These are phyloP conservation scores for Mareca strepera DNA, from an alignment of 2,797 vertebrate species.

Conservation along the genomic window DNA sequence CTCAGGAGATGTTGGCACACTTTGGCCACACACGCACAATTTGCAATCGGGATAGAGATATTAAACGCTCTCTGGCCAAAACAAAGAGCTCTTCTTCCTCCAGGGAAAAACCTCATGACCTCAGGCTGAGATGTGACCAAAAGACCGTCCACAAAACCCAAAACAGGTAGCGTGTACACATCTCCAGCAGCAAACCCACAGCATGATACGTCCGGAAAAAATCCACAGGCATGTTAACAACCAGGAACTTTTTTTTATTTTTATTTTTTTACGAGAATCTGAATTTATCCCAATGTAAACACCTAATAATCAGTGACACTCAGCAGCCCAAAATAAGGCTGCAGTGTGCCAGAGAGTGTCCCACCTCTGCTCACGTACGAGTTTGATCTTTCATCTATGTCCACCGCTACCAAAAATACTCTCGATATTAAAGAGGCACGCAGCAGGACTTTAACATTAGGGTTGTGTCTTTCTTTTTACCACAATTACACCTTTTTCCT, in stretches of 20 bases:
- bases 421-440: not conserved
- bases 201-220: not conserved
- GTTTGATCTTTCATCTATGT: not conserved
- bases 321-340: not conserved
- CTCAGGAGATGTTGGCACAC: not conserved
- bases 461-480: not conserved
- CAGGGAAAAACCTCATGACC: not conserved
- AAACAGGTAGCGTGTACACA: slow-evolving; percentile 14
- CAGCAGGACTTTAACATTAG: not conserved
- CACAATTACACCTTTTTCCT: not conserved
- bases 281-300: not conserved
- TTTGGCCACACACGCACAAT: not conserved
- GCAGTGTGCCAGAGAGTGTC: not conserved
- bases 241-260: not conserved
- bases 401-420: not conserved
- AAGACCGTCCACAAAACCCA: not conserved
- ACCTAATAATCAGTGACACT: not conserved
- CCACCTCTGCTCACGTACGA: not conserved
- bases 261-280: not conserved
- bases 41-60: not conserved
- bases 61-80: not conserved
- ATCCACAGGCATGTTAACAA: not conserved
- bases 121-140: not conserved
- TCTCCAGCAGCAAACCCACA: not conserved
- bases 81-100: slow-evolving; percentile 23